Conservation (phyloP, 2,888 invertebrate species). For the Pristionchus mayeri region DNA sequence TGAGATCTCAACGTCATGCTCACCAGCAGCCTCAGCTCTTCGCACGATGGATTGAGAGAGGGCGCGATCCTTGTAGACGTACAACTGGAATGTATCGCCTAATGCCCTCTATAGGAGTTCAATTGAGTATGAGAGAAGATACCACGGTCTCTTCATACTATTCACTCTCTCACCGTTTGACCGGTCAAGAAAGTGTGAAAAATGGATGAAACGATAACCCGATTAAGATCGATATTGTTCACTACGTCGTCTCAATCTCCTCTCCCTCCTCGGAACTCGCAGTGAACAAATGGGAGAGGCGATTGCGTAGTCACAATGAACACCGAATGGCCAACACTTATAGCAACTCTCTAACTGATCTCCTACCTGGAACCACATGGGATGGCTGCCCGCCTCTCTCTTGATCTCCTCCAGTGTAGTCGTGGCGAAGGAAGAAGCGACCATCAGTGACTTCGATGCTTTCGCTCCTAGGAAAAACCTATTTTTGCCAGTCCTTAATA, state of each 20-base stretch:
- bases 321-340: not conserved
- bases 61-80: slow-evolving; percentile 83
- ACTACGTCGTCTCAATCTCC: too few species aligned
- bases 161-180: too few species aligned
- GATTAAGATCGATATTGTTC: not conserved
- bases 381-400: slow-evolving; percentile 77
- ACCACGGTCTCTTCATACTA: too few species aligned
- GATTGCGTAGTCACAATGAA: too few species aligned
- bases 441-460: slow-evolving; percentile 85
- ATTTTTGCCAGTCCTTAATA: not conserved
- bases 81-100: slow-evolving; percentile 92
- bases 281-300: too few species aligned
- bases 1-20: too few species aligned
- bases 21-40: slow-evolving; percentile 87
- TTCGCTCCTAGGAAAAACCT: slow-evolving; percentile 84
- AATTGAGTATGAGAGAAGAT: too few species aligned
- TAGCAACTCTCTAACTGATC: not conserved
- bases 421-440: slow-evolving; percentile 89
- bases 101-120: too few species aligned
- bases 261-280: too few species aligned
- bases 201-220: not conserved
- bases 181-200: too few species aligned
- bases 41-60: slow-evolving; percentile 81
- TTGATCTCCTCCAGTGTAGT: slow-evolving; percentile 91
- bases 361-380: slow-evolving; percentile 69